A percentile compares a stretch with the other conserved stretches of the same genome.
Conservation (phyloP, 2,113 vertebrate genomes). For the Hypomesus transpacificus region DNA sequence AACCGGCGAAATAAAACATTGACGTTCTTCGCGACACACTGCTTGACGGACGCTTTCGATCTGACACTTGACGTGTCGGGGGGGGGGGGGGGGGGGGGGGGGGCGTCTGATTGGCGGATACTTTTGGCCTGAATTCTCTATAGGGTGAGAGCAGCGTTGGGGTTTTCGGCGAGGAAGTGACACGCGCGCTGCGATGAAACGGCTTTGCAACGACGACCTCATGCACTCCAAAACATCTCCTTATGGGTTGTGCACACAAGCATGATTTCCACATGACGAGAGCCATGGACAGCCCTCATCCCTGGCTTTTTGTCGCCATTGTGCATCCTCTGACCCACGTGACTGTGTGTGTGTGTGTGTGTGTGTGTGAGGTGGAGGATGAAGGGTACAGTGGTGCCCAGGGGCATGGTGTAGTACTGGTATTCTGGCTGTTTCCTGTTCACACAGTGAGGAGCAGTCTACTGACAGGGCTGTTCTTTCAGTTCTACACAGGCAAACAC, state of each 20-base stretch:
- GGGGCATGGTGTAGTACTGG: slow-evolving; percentile 30
- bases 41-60: too few species aligned
- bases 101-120: too few species aligned
- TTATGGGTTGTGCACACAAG: slow-evolving; percentile 35
- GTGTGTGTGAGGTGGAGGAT: slow-evolving; percentile 2
- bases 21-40: too few species aligned
- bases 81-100: too few species aligned
- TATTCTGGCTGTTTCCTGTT: slow-evolving; percentile 16
- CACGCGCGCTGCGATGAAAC: neutral
- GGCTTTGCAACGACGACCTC: neutral
- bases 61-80: too few species aligned
- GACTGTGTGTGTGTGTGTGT: slow-evolving; percentile 1
- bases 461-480: slow-evolving; percentile 17
- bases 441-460: slow-evolving; percentile 14
- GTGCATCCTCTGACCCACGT: slow-evolving; percentile 15
- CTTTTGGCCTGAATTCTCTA: too few species aligned
- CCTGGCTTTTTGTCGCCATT: slow-evolving; percentile 33
- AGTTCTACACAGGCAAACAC: neutral
- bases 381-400: slow-evolving; percentile 15
- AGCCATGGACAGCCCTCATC: slow-evolving; percentile 14
- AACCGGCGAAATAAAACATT: too few species aligned
- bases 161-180: neutral
- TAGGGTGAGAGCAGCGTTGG: too few species aligned
- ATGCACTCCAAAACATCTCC: slow-evolving; percentile 37
- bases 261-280: slow-evolving; percentile 38